Evolutionary conservation across 2,797 vertebrate genomes (phyloP), one percentile per base, ranked within the genome.

Genomic region (Bovichtus variegatus): DNA sequence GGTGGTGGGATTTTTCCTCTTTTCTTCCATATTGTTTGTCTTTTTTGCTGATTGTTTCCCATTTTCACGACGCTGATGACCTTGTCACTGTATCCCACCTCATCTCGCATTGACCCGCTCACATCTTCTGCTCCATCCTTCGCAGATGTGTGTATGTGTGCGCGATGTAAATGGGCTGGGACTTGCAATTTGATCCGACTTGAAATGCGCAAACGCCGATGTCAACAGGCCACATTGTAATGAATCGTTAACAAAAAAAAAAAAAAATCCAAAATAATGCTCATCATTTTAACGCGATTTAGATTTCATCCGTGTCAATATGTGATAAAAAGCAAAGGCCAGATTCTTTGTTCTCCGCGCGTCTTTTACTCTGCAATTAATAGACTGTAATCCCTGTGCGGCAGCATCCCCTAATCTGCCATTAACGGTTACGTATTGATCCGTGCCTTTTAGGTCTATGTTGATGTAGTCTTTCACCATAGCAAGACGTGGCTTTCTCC

Each of bases 341-440:
- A 66, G 34, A 87, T 76, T 91, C 90, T 93, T 93, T 93, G 92
- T 94, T 93, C 91, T 89, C 81, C 27, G n/a, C 55, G 69, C 76
- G 82, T 80, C 70, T 89, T 81, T 75, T 77, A 73, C 31, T 34
- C 70, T 67, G 60, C 81, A 87, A 64, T 86, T 85, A 82, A 84
- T 31, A 60, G 57, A 31, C 61, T 44, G 46, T 84, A 74, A 83
- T 89, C 83, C 81, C 65, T 3, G 73, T 58, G 81, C 85, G 58
- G 54, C 74, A 58, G 29, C 74, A 25, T 82, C 81, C 78, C 66
- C 69, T 84, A 59, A 90, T 87, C 82, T 83, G 76, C 81, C 83
- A 51, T 83, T 77, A 74, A 76, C 62, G 43, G 61, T 19, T 29
- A 2, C 50, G 16, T 65, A 91, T 88, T 50, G 91, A 93, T 89